These are phyloP conservation scores for Minunthozetes semirufus DNA, from an alignment of 2,888 invertebrate species.

Conservation along the genomic window DNA sequence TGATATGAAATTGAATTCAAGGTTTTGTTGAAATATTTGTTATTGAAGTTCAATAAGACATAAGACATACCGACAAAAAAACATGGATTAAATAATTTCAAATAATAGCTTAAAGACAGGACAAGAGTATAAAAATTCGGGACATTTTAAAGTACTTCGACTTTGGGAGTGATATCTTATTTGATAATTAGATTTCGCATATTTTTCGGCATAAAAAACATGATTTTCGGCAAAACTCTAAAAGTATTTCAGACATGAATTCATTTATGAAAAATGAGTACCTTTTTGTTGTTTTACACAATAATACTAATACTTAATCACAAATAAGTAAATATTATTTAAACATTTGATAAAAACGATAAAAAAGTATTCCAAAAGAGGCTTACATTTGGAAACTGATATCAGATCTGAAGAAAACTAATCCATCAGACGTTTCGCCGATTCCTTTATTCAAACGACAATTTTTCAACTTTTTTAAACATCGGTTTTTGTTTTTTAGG, in stretches of 20 bases:
- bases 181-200: not conserved
- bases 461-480: not conserved
- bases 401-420: not conserved
- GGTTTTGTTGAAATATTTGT: no score
- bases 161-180: not conserved
- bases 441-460: not conserved
- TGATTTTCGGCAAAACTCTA: not conserved
- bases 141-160: no score
- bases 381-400: not conserved
- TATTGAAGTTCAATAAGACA: no score
- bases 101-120: not conserved
- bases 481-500: no score
- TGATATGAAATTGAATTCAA: no score
- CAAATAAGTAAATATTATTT: not conserved
- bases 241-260: not conserved
- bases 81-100: no score
- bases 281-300: not conserved
- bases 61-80: no score
- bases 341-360: constrained; percentile 8
- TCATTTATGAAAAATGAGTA: not conserved
- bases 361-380: not conserved
- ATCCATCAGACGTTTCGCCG: not conserved
- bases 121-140: not conserved
- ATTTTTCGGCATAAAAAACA: not conserved
- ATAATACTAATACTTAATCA: no score